These are phyloP conservation scores for Xenopus borealis DNA, from an alignment of 2,113 vertebrate genomes.

Conservation along the genomic window DNA sequence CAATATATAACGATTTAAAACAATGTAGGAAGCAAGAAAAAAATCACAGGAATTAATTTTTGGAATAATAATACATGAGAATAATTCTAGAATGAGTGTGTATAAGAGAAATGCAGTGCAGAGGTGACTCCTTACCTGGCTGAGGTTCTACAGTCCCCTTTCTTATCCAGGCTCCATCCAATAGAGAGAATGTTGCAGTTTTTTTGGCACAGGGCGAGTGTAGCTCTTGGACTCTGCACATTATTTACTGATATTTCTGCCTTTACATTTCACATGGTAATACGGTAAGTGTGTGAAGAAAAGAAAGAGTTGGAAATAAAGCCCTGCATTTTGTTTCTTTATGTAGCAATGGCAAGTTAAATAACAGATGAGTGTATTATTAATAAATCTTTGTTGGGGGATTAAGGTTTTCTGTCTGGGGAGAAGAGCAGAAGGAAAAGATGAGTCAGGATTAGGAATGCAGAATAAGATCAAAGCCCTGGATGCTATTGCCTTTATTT, in stretches of 20 bases:
- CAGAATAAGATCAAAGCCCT: slow-evolving; percentile 62
- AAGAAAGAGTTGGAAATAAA: not conserved
- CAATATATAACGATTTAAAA: no score
- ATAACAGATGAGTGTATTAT: slow-evolving; percentile 29
- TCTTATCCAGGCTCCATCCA: no score
- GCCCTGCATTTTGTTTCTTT: not conserved
- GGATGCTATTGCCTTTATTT: slow-evolving; percentile 58
- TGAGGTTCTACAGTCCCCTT: no score
- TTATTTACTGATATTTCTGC: not conserved
- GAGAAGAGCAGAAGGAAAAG: slow-evolving; percentile 60
- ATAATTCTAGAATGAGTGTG: no score
- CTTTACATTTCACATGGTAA: not conserved
- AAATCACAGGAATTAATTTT: no score
- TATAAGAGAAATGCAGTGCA: no score
- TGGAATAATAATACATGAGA: no score
- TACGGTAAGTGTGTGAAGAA: not conserved
- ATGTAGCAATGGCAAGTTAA: not conserved
- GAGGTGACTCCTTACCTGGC: no score
- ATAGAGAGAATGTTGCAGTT: no score
- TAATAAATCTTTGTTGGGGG: slow-evolving; percentile 33
- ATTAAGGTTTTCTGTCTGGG: slow-evolving; percentile 50
- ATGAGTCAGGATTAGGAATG: slow-evolving; percentile 72
- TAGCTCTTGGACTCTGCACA: no score
- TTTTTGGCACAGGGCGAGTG: no score
- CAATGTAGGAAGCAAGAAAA: no score